Evolutionary conservation across 53 echinoderm and acorn worm species (phyloP).

Genomic region (Stichopus horrens): DNA sequence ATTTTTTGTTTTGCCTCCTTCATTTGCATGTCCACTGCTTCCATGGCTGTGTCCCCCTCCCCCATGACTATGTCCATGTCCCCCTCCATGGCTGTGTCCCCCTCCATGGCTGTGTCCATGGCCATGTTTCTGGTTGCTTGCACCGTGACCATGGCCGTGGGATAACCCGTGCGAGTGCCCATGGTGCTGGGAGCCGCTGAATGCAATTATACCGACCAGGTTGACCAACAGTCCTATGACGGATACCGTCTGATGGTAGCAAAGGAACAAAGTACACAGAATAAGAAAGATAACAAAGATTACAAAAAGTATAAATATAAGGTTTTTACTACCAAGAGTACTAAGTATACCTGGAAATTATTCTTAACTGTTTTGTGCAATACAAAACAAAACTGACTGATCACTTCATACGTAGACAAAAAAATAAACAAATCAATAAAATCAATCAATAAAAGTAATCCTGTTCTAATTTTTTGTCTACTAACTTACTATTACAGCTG

Average conservation of each 20-base stretch:
- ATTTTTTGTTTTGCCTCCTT: constrained; percentile 56
- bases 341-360: no score
- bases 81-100: constrained; percentile 62
- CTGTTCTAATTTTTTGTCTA: no score
- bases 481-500: no score
- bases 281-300: no score
- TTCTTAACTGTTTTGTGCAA: no score
- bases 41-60: constrained; percentile 47
- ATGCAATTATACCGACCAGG: constrained; percentile 91
- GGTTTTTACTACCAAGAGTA: background rate
- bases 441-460: no score
- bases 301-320: background rate
- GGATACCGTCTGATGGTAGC: constrained; percentile 79
- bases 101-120: constrained; percentile 70
- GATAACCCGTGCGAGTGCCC: constrained; percentile 74
- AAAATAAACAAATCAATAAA: no score
- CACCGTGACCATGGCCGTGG: constrained; percentile 39
- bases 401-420: no score
- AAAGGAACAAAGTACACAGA: background rate
- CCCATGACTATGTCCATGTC: constrained; percentile 67
- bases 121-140: constrained; percentile 36
- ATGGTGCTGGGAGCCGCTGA: constrained; percentile 75
- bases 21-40: constrained; percentile 22
- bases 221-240: constrained; percentile 91
- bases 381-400: no score